Conservation (phyloP, 2,113 vertebrate species). For the Sinocyclocheilus anshuiensis region DNA sequence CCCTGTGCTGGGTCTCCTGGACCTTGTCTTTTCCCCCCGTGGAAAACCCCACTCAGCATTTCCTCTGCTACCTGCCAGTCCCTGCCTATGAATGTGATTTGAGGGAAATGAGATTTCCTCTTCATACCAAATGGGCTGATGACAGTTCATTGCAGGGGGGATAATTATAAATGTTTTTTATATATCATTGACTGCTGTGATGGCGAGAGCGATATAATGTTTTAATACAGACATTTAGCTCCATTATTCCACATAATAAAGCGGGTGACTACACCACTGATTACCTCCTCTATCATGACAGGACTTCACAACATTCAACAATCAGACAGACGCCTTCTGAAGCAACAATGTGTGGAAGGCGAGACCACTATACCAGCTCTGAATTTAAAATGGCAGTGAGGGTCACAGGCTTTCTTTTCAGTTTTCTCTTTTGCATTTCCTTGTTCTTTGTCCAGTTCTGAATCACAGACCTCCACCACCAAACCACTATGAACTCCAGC, state of each 20-base stretch:
- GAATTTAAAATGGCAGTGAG: conserved; percentile 22
- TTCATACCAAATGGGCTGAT: conserved; percentile 75
- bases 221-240: conserved; percentile 82
- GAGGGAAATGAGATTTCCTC: conserved; percentile 79
- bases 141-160: conserved; percentile 77
- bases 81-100: conserved; percentile 87
- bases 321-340: conserved; percentile 40
- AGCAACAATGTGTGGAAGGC: conserved; percentile 53
- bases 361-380: conserved; percentile 19
- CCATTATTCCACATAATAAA: conserved; percentile 77
- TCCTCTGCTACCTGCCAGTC: conserved; percentile 75
- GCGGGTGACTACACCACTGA: conserved; percentile 67
- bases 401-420: neutral
- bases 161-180: conserved; percentile 78
- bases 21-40: conserved; percentile 65
- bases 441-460: neutral
- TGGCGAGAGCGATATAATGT: conserved; percentile 76
- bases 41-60: conserved; percentile 53
- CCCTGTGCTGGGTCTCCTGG: conserved; percentile 72
- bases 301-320: conserved; percentile 39
- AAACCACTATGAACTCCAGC: neutral
- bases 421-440: neutral
- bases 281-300: conserved; percentile 67
- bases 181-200: conserved; percentile 80
- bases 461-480: neutral